A percentile compares a stretch with the other conserved stretches of the same genome.
These are phyloP conservation scores for Pempheris klunzingeri DNA, from an alignment of 2,797 vertebrate genomes.

Conservation along the genomic window DNA sequence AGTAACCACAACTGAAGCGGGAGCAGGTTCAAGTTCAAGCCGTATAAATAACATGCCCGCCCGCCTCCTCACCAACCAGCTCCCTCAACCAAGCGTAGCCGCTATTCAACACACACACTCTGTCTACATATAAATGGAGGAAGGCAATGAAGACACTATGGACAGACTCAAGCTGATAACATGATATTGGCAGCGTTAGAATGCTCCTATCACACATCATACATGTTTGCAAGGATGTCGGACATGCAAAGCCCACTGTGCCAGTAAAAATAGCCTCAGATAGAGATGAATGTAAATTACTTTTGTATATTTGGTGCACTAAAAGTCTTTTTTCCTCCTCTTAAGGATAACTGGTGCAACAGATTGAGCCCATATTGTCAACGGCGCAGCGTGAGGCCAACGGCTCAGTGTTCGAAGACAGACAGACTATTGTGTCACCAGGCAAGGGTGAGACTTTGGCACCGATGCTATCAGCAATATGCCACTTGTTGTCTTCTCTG, in stretches of 20 bases:
- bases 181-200: background rate
- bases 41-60: background rate
- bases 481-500: background rate
- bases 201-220: constrained; percentile 10
- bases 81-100: background rate
- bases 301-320: background rate
- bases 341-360: constrained; percentile 17
- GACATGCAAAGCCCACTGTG: background rate
- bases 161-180: background rate
- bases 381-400: background rate
- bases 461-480: background rate
- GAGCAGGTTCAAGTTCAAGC: background rate
- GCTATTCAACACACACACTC: background rate
- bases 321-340: background rate
- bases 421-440: too few species aligned
- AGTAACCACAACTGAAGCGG: constrained; percentile 20
- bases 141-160: background rate
- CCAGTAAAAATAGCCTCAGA: constrained; percentile 39
- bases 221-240: background rate
- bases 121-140: background rate
- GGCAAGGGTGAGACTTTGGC: background rate
- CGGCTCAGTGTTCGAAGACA: background rate
- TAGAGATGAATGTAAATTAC: constrained; percentile 34
- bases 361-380: background rate
- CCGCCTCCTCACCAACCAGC: background rate